These are phyloP conservation scores for Microchirus variegatus DNA, from an alignment of 2,797 vertebrate genomes.

Conservation along the genomic window DNA sequence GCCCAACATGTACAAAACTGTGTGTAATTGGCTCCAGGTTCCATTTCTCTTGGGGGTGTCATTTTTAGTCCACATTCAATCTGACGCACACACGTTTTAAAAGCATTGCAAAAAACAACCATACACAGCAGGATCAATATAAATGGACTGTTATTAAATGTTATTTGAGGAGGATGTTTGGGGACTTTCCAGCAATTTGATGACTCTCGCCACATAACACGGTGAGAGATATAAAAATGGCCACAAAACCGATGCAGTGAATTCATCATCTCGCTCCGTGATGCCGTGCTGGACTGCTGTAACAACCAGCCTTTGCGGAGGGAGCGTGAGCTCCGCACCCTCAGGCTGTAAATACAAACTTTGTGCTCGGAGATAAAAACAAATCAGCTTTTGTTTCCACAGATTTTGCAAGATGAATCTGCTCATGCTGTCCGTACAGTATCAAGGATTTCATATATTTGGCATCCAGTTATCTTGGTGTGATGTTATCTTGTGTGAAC, in stretches of 20 bases:
- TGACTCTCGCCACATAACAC: conserved; percentile 40
- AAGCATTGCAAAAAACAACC: conserved; percentile 33
- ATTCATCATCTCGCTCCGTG: conserved; percentile 16
- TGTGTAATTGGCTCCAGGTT: conserved; percentile 19
- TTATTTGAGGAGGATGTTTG: conserved; percentile 53
- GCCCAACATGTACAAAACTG: conserved; percentile 20
- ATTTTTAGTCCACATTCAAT: conserved; percentile 21
- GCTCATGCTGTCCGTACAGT: conserved; percentile 14
- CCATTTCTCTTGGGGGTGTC: conserved; percentile 24
- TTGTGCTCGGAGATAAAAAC: conserved; percentile 24
- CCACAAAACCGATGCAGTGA: conserved; percentile 17
- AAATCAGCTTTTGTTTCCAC: conserved; percentile 43
- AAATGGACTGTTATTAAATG: conserved; percentile 42
- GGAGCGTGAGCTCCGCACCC: conserved; percentile 25
- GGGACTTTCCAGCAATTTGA: conserved; percentile 51
- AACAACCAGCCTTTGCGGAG: conserved; percentile 28
- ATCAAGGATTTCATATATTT: conserved; percentile 25
- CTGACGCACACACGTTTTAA: conserved; percentile 29
- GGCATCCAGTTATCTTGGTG: conserved; percentile 25
- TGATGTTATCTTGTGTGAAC: conserved; percentile 33
- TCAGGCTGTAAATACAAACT: conserved; percentile 31
- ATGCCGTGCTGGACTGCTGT: conserved; percentile 11
- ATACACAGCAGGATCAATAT: conserved; percentile 40
- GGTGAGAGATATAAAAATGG: conserved; percentile 54
- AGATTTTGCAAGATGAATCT: conserved; percentile 22